A percentile compares a stretch with the other conserved stretches of the same genome.
Evolutionary conservation across 2,113 vertebrate genomes (phyloP).

Genomic region (Limnothrissa miodon): DNA sequence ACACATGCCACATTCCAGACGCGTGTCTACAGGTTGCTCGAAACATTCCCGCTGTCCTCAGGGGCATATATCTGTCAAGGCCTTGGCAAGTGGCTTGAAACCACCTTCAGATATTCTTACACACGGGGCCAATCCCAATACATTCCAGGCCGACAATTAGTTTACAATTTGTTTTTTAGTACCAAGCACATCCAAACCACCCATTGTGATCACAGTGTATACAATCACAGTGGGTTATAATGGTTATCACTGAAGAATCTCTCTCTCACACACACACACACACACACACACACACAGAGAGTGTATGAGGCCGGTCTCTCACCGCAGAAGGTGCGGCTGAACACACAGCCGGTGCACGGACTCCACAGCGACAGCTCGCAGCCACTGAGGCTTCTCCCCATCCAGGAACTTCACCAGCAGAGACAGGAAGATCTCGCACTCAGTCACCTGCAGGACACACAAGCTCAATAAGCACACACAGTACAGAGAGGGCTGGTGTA

Average conservation of each 20-base stretch:
- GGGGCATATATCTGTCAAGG: not conserved
- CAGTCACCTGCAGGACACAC: conserved; percentile 84
- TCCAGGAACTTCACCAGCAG: conserved; percentile 98
- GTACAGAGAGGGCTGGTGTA: not conserved
- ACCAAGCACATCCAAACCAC: not conserved
- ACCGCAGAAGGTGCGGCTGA: conserved; percentile 94
- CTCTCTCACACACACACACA: too few relatives aligned
- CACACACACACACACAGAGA: too few relatives aligned
- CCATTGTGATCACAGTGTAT: not conserved
- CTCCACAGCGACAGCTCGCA: conserved; percentile 95
- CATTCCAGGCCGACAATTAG: not conserved
- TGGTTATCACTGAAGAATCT: not conserved
- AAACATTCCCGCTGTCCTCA: not conserved
- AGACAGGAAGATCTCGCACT: conserved; percentile 98
- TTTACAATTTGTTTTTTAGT: not conserved
- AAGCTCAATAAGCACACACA: conserved; percentile 30
- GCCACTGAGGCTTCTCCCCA: conserved; percentile 97
- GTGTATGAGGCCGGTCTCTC: conserved; percentile 28
- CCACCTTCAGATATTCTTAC: not conserved
- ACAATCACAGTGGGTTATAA: not conserved
- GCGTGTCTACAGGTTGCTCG: not conserved
- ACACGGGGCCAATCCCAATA: not conserved
- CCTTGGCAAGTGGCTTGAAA: not conserved
- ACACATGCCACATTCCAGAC: not conserved
- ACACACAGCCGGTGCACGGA: conserved; percentile 96